Evolutionary conservation across 2,113 vertebrate species (phyloP), one percentile per base, ranked within the genome.

Genomic region (Prolemur simus): DNA sequence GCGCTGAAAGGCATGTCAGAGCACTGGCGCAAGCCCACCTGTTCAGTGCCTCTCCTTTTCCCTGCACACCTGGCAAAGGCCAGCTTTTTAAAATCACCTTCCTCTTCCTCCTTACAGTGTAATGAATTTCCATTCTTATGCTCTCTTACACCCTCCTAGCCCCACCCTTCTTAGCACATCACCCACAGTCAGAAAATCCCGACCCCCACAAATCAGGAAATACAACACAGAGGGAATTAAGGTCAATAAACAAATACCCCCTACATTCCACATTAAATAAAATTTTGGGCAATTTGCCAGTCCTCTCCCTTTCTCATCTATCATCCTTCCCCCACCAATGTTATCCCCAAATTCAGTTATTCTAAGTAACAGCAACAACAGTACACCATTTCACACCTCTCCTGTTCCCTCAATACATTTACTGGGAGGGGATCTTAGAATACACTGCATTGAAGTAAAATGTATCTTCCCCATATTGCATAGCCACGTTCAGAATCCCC

Each of bases 1-100:
- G 39, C 37, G 13, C 66, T 54, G 77, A 96, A 93, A 95, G 76
- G 69, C n/a, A 89, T 25, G n/a, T 10, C 96, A 80, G 63, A 95
- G 81, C 76, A 49, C 1, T 14, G 13, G 21, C 93, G 45, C 37
- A 37, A 86, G 60, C 39, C 60, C 39, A 23, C 54, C 18, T 0
- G 0, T 86, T 68, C 29, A 10, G 64, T 0, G 0, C 18, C 12
- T 49, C 9, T 60, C 21, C 6, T 77, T 81, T 27, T 52, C 54
- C 93, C 69, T 37, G 71, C 80, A 39, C n/a, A 76, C 93, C 56
- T n/a, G 54, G 47, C 69, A 96, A 84, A 88, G 42, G 78, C 6
- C 20, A 58, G 37, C 84, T 81, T 63, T 34, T 5, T 27, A 64
- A 78, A 78, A 78, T 25, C 42, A 52, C 84, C 87, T 54, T 93